Conservation (phyloP, 2,113 vertebrate genomes). For the Calidris pygmaea region DNA sequence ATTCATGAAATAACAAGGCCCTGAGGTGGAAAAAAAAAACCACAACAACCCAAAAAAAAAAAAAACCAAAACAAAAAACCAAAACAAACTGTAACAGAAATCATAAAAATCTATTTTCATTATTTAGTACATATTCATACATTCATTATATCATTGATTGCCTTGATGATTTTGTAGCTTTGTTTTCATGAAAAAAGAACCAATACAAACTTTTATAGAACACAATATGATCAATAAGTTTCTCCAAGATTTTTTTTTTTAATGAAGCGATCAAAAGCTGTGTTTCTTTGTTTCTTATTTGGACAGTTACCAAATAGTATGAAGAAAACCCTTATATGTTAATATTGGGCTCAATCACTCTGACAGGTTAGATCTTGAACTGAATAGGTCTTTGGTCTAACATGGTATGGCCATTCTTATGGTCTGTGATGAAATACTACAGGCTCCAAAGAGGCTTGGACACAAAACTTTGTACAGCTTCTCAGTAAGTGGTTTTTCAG, state of each 20-base stretch:
- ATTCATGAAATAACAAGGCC: not conserved
- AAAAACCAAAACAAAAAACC: not conserved
- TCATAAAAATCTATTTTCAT: not conserved
- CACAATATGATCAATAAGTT: not conserved
- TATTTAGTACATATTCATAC: not conserved
- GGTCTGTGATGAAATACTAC: not conserved
- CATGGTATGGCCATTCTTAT: not conserved
- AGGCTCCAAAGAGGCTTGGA: not conserved
- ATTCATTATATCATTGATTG: not conserved
- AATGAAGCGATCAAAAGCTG: not conserved
- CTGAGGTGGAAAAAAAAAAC: not conserved
- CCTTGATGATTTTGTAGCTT: not conserved
- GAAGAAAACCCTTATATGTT: not conserved
- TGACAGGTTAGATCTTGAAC: not conserved
- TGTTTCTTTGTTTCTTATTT: not conserved
- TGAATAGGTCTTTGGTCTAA: not conserved
- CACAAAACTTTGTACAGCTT: not conserved
- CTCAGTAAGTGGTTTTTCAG: not conserved
- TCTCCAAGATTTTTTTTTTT: not conserved
- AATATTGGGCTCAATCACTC: not conserved
- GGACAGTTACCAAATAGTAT: not conserved
- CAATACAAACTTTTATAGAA: not conserved
- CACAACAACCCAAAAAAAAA: no score
- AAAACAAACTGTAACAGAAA: not conserved
- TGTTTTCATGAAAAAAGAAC: not conserved